phyloP scores from a whole-genome alignment of 2,797 vertebrate species.

The Sebastes miniatus region DNA sequence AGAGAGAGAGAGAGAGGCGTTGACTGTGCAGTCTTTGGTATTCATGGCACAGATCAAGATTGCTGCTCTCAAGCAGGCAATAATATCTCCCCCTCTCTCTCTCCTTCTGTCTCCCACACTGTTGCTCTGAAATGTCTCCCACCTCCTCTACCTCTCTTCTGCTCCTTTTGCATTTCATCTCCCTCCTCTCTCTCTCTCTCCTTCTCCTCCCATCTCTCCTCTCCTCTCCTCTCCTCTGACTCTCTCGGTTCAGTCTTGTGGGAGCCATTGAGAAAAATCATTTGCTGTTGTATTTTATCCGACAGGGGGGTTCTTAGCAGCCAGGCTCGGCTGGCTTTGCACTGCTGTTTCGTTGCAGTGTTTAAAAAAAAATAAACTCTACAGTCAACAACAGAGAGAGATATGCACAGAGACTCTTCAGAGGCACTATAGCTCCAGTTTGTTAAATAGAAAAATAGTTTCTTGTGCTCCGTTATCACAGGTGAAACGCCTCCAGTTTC shows the following conservation, averaged over 20 bases:
- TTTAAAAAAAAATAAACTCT: neutral
- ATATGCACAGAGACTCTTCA: neutral
- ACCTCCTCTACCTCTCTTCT: neutral
- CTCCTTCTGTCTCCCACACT: constrained; percentile 57
- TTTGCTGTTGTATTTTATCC: constrained; percentile 67
- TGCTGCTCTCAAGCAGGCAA: constrained; percentile 71
- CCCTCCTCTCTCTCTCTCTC: neutral
- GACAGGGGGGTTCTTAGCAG: constrained; percentile 23
- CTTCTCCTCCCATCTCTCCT: neutral
- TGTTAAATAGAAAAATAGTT: neutral
- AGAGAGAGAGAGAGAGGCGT: neutral
- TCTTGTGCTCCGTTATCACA: neutral
- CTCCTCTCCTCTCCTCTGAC: neutral
- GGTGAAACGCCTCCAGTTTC: neutral
- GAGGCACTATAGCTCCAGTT: neutral
- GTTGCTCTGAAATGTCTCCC: constrained; percentile 51
- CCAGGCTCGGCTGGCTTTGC: constrained; percentile 14
- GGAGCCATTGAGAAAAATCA: constrained; percentile 71
- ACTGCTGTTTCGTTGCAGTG: neutral
- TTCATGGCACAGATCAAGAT: constrained; percentile 69
- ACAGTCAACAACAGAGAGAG: neutral
- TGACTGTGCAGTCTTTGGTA: constrained; percentile 63
- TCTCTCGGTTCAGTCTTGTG: constrained; percentile 32
- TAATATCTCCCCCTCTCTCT: constrained; percentile 59
- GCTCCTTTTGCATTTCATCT: neutral